Conservation (phyloP, 2,113 vertebrate species). For the Dermatemys mawii region DNA sequence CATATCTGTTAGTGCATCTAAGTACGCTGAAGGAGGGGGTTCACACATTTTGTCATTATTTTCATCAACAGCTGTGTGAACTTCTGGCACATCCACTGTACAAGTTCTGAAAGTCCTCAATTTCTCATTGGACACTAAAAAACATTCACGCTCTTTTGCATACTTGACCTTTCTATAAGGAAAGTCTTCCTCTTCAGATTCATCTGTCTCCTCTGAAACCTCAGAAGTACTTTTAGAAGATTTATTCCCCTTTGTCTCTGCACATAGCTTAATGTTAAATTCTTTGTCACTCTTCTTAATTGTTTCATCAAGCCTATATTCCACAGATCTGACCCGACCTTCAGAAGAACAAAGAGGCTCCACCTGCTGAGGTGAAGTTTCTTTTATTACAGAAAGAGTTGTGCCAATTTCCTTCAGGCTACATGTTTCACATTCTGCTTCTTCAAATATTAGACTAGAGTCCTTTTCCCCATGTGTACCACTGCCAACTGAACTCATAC, state of each 20-base stretch:
- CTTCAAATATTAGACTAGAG: neutral
- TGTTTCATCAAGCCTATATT: slow-evolving; percentile 32
- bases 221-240: neutral
- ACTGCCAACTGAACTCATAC: neutral
- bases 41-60: neutral
- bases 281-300: neutral
- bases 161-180: neutral
- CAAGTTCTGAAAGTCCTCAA: neutral
- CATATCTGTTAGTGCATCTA: neutral
- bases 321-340: slow-evolving; percentile 37
- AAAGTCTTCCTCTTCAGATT: slow-evolving; percentile 39
- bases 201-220: slow-evolving; percentile 9
- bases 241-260: neutral
- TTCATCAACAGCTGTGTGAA: neutral
- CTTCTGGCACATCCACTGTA: neutral
- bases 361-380: slow-evolving; percentile 7
- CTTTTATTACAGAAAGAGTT: neutral
- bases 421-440: slow-evolving; percentile 26
- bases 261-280: neutral
- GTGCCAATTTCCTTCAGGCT: slow-evolving; percentile 18
- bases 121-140: neutral
- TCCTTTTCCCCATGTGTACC: neutral
- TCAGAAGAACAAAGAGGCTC: neutral
- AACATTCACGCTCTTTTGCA: neutral
- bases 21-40: neutral